Base-by-base conservation (phyloP, 2,888 invertebrate species). In the Smittia aterrima region DNA sequence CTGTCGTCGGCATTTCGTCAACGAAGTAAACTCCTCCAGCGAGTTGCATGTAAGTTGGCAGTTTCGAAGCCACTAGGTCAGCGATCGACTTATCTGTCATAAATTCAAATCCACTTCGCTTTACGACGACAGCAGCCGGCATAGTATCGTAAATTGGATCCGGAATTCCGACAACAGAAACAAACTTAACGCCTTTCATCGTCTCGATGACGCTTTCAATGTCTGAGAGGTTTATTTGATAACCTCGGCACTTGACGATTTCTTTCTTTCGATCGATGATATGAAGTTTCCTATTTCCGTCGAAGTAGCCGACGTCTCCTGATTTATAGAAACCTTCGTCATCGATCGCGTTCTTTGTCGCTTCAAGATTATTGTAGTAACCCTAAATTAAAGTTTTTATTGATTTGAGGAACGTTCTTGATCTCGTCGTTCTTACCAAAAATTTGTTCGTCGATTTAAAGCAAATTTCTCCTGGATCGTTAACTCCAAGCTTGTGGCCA, bases 221-320 rank as follows among this genome's bases (percentile, higher is more conserved):
- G 27, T 76, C 75, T 16, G 64, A 66, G 24, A 75, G 76, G 2
- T 66, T 62, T 7, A 76, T 38, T 2, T 68, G 58, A 18, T 13
- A 73, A 32, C 64, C 53, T 1, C 18, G 11, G 25, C 38, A 75
- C 53, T 76, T 76, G 9, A 76, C n/a, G 1, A 75, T 38, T 20
- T 76, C 75, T 32, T 75, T 72, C 13, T 54, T 74, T 1, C 76
- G 64, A 53, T 70, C 75, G 0, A 74, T 53, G 25, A 76, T 22
- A 41, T 54, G 68, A 11, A 76, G 38, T 20, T 38, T 47, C 11
- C 75, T 75, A 11, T 75, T 41, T 6, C 62, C 70, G 64, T 76
- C 75, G n/a, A 76, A 74, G 16, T 75, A 74, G 1, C 76, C 76
- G 53, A 76, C 27, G 62, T 76, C 75, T 16, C 76, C 75, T 7